Conservation (phyloP, 2,888 invertebrate genomes). For the Melanophora roralis region DNA sequence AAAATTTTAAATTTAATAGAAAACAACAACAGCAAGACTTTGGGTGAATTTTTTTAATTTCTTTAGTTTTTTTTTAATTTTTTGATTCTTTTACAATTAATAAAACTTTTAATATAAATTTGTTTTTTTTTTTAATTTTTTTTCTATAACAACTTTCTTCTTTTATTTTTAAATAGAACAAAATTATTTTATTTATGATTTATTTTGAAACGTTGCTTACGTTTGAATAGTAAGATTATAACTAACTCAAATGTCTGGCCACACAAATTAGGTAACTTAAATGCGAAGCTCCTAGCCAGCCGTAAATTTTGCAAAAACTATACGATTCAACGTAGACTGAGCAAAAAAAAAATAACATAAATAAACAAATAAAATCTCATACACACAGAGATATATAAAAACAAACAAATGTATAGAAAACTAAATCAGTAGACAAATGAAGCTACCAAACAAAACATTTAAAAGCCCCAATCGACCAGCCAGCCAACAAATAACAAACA, state of each 20-base stretch:
- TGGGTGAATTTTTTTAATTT: not conserved
- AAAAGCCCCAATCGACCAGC: not conserved
- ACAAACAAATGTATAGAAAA: too few species aligned
- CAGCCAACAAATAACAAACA: not conserved
- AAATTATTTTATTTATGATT: slow-evolving; percentile 6
- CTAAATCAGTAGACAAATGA: slow-evolving; percentile 42
- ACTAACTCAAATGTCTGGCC: slow-evolving; percentile 58
- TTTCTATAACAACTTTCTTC: not conserved
- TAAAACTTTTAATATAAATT: not conserved
- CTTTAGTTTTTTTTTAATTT: not conserved
- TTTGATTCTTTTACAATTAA: not conserved
- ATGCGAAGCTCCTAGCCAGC: slow-evolving; percentile 51
- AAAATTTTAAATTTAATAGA: too few species aligned
- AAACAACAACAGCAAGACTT: too few species aligned
- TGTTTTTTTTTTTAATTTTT: not conserved
- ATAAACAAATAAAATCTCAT: slow-evolving; percentile 31
- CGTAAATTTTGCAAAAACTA: slow-evolving; percentile 30
- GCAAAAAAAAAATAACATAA: slow-evolving; percentile 1
- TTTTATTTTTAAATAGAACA: not conserved
- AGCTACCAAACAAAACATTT: slow-evolving; percentile 14
- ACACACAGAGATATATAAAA: slow-evolving; percentile 14
- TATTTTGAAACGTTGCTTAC: slow-evolving; percentile 51
- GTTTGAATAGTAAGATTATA: slow-evolving; percentile 55
- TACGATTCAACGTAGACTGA: not conserved
- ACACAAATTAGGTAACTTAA: slow-evolving; percentile 60